These are phyloP conservation scores for Microhierax caerulescens DNA, from an alignment of 2,797 vertebrate species.

Conservation along the genomic window DNA sequence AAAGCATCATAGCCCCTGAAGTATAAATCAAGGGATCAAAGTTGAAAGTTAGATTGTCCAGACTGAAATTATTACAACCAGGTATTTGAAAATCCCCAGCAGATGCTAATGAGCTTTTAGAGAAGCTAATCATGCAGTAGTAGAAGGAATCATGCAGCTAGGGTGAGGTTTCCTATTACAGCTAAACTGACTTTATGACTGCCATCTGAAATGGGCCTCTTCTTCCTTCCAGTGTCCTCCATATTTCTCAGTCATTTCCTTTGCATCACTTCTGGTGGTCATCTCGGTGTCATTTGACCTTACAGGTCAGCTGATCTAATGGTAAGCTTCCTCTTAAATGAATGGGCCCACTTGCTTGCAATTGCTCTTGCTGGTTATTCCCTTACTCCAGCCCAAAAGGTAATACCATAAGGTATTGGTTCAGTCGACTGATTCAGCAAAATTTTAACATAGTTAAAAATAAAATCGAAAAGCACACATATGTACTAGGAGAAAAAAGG, in stretches of 20 bases:
- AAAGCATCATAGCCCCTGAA: background rate
- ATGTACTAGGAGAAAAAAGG: background rate
- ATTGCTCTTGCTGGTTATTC: background rate
- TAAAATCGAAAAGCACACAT: background rate
- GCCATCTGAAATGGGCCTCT: background rate
- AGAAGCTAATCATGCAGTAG: no score
- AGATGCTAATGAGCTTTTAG: background rate
- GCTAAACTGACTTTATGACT: background rate
- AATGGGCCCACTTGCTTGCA: background rate
- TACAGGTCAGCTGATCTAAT: background rate
- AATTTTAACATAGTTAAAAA: background rate
- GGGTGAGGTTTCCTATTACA: background rate
- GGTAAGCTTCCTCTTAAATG: background rate
- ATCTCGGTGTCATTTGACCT: background rate
- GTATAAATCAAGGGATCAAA: background rate
- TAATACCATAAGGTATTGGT: background rate
- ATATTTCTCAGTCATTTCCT: background rate
- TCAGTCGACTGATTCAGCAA: background rate
- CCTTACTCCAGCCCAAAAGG: background rate
- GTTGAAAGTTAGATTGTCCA: background rate
- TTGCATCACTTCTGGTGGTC: background rate
- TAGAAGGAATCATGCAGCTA: background rate
- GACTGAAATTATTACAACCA: background rate
- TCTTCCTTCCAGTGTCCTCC: background rate
- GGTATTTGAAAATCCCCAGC: background rate